Base-by-base conservation (phyloP, 30 jellyfish, hydroid and myxozoan species). In the Aurelia sp. region DNA sequence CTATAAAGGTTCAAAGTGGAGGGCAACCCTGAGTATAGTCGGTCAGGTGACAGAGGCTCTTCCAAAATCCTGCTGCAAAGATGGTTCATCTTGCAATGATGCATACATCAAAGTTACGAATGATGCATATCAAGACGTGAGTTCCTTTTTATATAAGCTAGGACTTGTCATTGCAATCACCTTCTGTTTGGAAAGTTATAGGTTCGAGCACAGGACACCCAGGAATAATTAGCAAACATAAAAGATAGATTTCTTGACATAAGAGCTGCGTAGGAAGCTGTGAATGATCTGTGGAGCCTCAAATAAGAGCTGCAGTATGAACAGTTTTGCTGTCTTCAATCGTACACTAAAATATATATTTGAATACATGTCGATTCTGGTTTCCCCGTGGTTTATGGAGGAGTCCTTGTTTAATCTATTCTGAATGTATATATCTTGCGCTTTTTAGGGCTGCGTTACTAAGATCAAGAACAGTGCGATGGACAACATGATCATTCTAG, bases 401-500 rank as follows among this genome's bases (percentile, higher is more conserved):
- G 7, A 13, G 8, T 44, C 9, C 9, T 44, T 44, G 55, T 44
- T 44, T 44, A 13, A 44, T 44, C 55, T 5, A 44, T 44, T 44
- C 55, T 44, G 55, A 44, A 9, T 5, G 55, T 67, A 9, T 5
- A 13, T 67, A 33, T 9, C 35, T 62, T 35, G 65, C 44, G 27
- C 57, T 47, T 82, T 60, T 27, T 38, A 90, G 97, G 91, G 91
- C 5, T 90, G 97, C 44, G 79, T 90, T 77, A 81, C 47, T 30
- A 67, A 76, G 55, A 74, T 90, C 17, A 67, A 74, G 35, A 50
- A 65, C 19, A 81, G 55, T 74, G 91, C 91, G 35, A 52, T 3
- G 83, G 90, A 90, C n/a, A 85, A 90, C 78, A 53, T 90, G 95
- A 57, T 90, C 72, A 90, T 90, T 20, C 55, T 90, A 41, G 97